A percentile compares a stretch with the other conserved stretches of the same genome.
Conservation (phyloP, 2,113 vertebrate genomes). For the Scopus umbretta region DNA sequence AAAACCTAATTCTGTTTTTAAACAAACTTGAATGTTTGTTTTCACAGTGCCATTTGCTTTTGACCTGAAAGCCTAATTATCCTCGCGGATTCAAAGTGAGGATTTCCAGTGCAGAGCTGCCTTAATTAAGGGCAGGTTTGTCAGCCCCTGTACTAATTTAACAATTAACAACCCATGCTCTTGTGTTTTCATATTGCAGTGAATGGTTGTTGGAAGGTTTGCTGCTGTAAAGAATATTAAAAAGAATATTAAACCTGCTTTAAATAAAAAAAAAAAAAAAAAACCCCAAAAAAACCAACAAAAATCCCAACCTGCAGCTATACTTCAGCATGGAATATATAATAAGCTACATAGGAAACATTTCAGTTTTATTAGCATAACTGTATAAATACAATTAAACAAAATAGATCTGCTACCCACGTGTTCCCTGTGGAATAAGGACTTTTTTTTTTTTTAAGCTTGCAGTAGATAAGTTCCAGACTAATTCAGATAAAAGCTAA, state of each 20-base stretch:
- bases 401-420: not conserved
- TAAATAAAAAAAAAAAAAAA: not conserved
- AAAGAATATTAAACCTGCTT: not conserved
- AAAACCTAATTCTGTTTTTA: slow-evolving; percentile 65
- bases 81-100: slow-evolving; percentile 45
- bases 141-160: slow-evolving; percentile 20
- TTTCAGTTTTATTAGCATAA: not conserved
- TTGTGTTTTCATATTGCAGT: not conserved
- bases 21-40: slow-evolving; percentile 56
- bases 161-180: not conserved
- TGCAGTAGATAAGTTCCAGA: not conserved
- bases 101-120: slow-evolving; percentile 45
- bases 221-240: not conserved
- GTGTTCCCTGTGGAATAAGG: not conserved
- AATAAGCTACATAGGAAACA: not conserved
- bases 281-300: not conserved
- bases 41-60: slow-evolving; percentile 15
- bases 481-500: not conserved
- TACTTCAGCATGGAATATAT: not conserved
- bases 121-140: slow-evolving; percentile 46
- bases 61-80: slow-evolving; percentile 55
- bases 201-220: not conserved
- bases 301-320: not conserved
- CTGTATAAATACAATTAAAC: not conserved
- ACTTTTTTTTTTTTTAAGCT: not conserved